Base-by-base conservation (phyloP, 1,140 invertebrate genomes). In the Anthonomus grandis region DNA sequence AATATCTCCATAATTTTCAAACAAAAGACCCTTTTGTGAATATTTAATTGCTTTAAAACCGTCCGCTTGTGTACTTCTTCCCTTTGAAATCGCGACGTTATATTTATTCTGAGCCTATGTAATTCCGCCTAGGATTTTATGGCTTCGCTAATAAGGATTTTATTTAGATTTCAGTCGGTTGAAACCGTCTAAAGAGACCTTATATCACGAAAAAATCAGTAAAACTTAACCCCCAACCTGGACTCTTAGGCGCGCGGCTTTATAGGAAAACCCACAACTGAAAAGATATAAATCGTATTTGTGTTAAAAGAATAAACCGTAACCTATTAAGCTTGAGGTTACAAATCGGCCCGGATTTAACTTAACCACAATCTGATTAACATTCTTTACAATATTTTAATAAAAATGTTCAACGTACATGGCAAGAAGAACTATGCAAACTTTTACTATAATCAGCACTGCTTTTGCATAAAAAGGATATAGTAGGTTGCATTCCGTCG, bases 401-500 rank as follows among this genome's bases (percentile, higher is more conserved):
- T 9, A 17, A n/a, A 12, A 36, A 49, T 36, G 23, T n/a, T 36
- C n/a, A 36, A 49, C 60, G 50, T 65, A 65, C 64, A 62, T 65
- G 63, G 22, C 60, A 58, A 17, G 58, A 34, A 63, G 45, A 47
- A 49, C 54, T 60, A 62, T 19, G 47, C 15, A 61, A 50, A 64
- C 59, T 63, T 64, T 63, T 63, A 51, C 56, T 62, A 62, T 63
- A 67, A 65, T 64, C 60, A 34, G 41, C 31, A n/a, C n/a, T n/a
- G n/a, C n/a, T n/a, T 68, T 69, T 70, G 69, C 64, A 72, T 81
- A 81, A 85, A 90, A 93, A 93, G 88, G 90, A 93, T 91, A 93
- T 91, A 85, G 89, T 90, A 87, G 89, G 89, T 79, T 89, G 87
- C 81, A 91, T 86, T 76, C 89, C 89, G 75, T 93, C 90, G 81